Evolutionary conservation across 2,888 invertebrate genomes (phyloP).

Genomic region (Erebia palarica): DNA sequence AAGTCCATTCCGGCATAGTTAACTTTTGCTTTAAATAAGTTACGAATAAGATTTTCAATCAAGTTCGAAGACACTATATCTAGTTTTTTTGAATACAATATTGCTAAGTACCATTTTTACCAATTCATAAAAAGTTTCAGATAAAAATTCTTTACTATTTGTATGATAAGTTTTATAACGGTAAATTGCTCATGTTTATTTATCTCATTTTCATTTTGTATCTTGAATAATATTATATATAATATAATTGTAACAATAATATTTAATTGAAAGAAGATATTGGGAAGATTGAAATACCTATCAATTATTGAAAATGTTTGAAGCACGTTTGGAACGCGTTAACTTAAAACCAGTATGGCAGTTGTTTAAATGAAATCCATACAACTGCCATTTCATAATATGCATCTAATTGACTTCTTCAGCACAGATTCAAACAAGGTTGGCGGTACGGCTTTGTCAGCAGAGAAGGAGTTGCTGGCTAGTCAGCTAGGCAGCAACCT

Average conservation of each 20-base stretch:
- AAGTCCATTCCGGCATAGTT: background rate
- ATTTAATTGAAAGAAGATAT: constrained; percentile 3
- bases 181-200: background rate
- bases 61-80: background rate
- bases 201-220: background rate
- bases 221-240: background rate
- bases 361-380: background rate
- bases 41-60: background rate
- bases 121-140: background rate
- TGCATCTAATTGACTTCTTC: too few relatives aligned
- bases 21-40: background rate
- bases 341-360: background rate
- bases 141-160: background rate
- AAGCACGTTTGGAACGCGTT: background rate
- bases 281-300: background rate
- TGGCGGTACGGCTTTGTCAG: too few relatives aligned
- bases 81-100: background rate
- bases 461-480: too few relatives aligned
- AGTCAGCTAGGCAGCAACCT: too few relatives aligned
- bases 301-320: background rate
- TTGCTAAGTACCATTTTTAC: background rate
- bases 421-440: too few relatives aligned
- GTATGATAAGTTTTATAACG: constrained; percentile 7
- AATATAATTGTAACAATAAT: background rate
- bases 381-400: too few relatives aligned